A percentile compares a stretch with the other conserved stretches of the same genome.
Conservation (phyloP, 64 coral and sea anemone species). For the Actinia tenebrosa region DNA sequence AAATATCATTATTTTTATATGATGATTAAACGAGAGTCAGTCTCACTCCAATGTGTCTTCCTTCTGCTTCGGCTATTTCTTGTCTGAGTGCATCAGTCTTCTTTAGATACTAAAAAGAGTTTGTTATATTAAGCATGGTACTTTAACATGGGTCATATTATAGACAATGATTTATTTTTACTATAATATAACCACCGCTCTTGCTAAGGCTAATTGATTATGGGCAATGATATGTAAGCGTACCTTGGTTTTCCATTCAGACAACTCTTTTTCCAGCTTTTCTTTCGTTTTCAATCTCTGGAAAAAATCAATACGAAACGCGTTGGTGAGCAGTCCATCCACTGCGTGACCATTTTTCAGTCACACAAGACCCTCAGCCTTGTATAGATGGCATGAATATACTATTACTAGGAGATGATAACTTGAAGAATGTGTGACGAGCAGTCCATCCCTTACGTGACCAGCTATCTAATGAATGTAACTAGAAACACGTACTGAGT, state of each 20-base stretch:
- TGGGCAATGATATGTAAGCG: too few species aligned
- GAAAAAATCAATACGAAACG: not conserved
- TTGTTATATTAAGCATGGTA: not conserved
- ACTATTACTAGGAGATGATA: too few species aligned
- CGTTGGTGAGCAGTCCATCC: not conserved
- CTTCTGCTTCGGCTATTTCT: slow-evolving; percentile 14
- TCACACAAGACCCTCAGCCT: too few species aligned
- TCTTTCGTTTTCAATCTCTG: slow-evolving; percentile 34
- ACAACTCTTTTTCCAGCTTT: slow-evolving; percentile 46
- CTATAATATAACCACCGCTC: too few species aligned
- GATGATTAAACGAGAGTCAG: too few species aligned
- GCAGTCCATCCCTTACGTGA: not conserved
- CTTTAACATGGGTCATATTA: not conserved
- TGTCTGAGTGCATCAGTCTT: slow-evolving; percentile 39
- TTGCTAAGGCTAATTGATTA: too few species aligned
- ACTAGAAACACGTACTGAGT: too few species aligned
- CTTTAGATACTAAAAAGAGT: slow-evolving; percentile 29
- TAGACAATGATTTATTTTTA: too few species aligned
- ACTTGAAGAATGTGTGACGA: not conserved
- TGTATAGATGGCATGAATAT: too few species aligned
- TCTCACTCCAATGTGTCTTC: not conserved
- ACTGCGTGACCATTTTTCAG: too few species aligned
- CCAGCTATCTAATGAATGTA: too few species aligned
- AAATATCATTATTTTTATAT: not conserved
- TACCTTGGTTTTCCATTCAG: slow-evolving; percentile 69